phyloP scores from a whole-genome alignment of 30 jellyfish, hydroid and myxozoan species.

The Aurelia sp. region DNA sequence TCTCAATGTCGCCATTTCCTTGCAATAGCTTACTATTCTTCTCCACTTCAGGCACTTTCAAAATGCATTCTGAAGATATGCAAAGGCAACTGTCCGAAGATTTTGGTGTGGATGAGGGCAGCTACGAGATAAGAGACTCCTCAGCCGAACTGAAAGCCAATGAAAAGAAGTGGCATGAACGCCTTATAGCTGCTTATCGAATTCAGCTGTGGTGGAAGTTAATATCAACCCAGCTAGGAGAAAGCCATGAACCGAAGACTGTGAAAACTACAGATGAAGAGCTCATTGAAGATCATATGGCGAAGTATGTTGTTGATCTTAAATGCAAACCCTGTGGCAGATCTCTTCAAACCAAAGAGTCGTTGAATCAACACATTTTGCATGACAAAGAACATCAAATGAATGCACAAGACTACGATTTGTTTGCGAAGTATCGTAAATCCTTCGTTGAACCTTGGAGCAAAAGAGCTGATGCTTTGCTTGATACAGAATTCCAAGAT shows the following conservation, averaged over 20 bases:
- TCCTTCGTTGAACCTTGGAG: background rate
- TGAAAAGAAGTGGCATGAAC: slow-evolving; percentile 1
- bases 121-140: background rate
- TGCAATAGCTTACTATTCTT: too few species aligned
- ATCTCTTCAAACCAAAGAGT: background rate
- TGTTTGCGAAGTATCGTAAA: background rate
- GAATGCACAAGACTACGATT: background rate
- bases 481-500: slow-evolving; percentile 24
- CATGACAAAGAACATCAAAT: slow-evolving; percentile 2
- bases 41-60: too few species aligned
- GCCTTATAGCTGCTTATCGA: background rate
- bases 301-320: slow-evolving; percentile 27
- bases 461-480: slow-evolving; percentile 27
- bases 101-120: background rate
- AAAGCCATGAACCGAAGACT: too few species aligned
- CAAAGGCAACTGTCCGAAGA: too few species aligned
- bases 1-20: too few species aligned
- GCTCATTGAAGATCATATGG: background rate
- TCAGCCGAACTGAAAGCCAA: background rate
- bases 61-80: too few species aligned
- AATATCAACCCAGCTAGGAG: too few species aligned
- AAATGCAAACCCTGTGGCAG: slow-evolving; percentile 54
- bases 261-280: background rate
- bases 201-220: slow-evolving; percentile 54
- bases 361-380: slow-evolving; percentile 2